Evolutionary conservation across 1,140 invertebrate species (phyloP).

Genomic region (Procambarus clarkii): DNA sequence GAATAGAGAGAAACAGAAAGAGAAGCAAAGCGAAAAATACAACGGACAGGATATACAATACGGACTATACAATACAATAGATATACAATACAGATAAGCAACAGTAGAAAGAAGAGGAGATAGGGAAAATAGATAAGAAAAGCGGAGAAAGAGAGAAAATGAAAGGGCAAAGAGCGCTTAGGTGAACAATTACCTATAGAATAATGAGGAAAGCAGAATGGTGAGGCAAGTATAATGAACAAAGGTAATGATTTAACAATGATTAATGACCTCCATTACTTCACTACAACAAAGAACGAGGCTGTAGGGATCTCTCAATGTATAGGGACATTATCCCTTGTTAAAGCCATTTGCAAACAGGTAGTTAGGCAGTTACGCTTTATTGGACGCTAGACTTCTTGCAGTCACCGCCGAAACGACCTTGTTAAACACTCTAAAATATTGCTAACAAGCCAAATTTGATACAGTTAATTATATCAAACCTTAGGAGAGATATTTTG

Average conservation of each 20-base stretch:
- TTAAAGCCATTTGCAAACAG: background rate
- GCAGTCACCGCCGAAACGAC: too few species aligned
- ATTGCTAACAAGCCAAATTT: too few species aligned
- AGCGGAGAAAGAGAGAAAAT: conserved; percentile 7
- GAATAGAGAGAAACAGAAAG: too few species aligned
- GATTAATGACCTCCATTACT: conserved; percentile 10
- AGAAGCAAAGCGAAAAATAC: too few species aligned
- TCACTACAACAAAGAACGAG: conserved; percentile 17
- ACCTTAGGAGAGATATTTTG: too few species aligned
- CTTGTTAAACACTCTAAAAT: too few species aligned
- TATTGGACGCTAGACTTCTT: background rate
- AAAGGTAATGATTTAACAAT: conserved; percentile 34
- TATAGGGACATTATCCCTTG: conserved; percentile 2
- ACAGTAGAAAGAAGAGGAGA: too few species aligned
- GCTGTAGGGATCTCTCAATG: background rate
- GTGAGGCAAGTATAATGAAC: conserved; percentile 16
- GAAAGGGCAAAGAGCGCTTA: background rate
- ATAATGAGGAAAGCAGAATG: conserved; percentile 18
- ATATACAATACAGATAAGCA: too few species aligned
- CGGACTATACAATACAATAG: too few species aligned
- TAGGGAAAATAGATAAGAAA: too few species aligned
- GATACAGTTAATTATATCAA: too few species aligned
- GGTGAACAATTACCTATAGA: conserved; percentile 30
- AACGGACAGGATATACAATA: too few species aligned
- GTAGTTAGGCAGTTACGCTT: background rate